Conservation (phyloP, 2,113 vertebrate genomes). For the Corythoichthys haematopterus region DNA sequence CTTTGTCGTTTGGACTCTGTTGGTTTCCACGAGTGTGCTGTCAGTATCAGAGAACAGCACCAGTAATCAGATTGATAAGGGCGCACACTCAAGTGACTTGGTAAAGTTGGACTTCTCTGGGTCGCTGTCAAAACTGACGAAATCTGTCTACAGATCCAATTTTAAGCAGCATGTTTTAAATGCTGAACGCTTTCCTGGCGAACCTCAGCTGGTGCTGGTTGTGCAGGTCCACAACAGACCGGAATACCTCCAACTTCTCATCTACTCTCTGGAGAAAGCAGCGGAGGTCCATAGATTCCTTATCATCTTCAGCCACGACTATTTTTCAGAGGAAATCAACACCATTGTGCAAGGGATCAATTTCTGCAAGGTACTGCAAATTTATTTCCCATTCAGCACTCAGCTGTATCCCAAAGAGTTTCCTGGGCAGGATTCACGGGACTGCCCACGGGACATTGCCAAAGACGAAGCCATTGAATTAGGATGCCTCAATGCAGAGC, state of each 20-base stretch:
- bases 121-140: conserved; percentile 41
- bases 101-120: conserved; percentile 41
- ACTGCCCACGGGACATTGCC: conserved; percentile 68
- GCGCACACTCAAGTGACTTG: not conserved
- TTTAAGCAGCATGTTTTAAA: conserved; percentile 65
- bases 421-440: conserved; percentile 69
- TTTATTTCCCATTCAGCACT: conserved; percentile 76
- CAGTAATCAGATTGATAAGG: not conserved
- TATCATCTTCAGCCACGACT: conserved; percentile 75
- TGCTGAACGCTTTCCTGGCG: conserved; percentile 52
- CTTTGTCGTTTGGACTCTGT: conserved; percentile 38
- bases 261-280: conserved; percentile 66
- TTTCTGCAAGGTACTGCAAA: conserved; percentile 75
- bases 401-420: conserved; percentile 74
- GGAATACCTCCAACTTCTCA: conserved; percentile 67
- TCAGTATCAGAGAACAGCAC: conserved; percentile 3
- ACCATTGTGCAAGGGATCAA: conserved; percentile 65
- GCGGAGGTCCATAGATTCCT: conserved; percentile 60
- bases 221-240: conserved; percentile 75
- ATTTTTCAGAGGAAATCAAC: conserved; percentile 68
- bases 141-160: conserved; percentile 64
- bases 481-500: conserved; percentile 69
- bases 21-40: conserved; percentile 42
- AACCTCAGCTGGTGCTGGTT: conserved; percentile 65
- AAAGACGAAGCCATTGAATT: conserved; percentile 60